These are phyloP conservation scores for Lycopodina hypogea DNA, from an alignment of 37 sponge, comb jelly and placozoan genomes.

Conservation along the genomic window DNA sequence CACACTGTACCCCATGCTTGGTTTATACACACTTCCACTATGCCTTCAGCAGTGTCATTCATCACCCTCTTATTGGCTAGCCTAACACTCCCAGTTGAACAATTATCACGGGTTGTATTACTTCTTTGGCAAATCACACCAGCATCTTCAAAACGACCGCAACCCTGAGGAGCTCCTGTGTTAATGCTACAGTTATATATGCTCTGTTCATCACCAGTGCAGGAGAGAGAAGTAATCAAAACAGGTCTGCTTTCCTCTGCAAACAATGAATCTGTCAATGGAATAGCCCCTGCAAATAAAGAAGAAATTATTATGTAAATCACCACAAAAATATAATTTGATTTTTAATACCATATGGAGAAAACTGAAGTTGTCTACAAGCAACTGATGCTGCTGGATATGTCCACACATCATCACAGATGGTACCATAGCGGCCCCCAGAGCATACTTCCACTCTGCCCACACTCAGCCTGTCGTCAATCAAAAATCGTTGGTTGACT, in stretches of 20 bases:
- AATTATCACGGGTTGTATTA: constrained; percentile 8
- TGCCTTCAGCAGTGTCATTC: constrained; percentile 15
- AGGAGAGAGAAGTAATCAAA: constrained; percentile 1
- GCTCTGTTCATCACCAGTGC: constrained; percentile 18
- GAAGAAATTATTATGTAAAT: neutral
- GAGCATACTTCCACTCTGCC: constrained; percentile 50
- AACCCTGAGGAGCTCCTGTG: neutral
- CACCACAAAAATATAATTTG: neutral
- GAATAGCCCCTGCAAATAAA: neutral
- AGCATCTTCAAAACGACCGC: constrained; percentile 34
- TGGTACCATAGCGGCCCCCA: constrained; percentile 26
- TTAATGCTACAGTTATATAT: constrained; percentile 7
- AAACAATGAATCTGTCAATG: constrained; percentile 5
- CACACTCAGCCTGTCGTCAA: constrained; percentile 24
- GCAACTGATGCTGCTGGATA: constrained; percentile 28
- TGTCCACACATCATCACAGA: constrained; percentile 43
- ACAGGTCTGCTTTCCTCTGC: neutral
- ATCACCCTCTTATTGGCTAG: constrained; percentile 5
- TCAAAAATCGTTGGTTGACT: neutral
- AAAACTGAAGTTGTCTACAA: constrained; percentile 42
- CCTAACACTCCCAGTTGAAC: constrained; percentile 29
- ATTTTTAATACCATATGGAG: constrained; percentile 24
- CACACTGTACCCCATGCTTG: constrained; percentile 65
- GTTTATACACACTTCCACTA: constrained; percentile 57
- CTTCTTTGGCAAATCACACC: constrained; percentile 34